Percentiles rank a stretch among this genome's conserved stretches.
Evolutionary conservation across 2,797 vertebrate genomes (phyloP).

Genomic region (Lacerta agilis): DNA sequence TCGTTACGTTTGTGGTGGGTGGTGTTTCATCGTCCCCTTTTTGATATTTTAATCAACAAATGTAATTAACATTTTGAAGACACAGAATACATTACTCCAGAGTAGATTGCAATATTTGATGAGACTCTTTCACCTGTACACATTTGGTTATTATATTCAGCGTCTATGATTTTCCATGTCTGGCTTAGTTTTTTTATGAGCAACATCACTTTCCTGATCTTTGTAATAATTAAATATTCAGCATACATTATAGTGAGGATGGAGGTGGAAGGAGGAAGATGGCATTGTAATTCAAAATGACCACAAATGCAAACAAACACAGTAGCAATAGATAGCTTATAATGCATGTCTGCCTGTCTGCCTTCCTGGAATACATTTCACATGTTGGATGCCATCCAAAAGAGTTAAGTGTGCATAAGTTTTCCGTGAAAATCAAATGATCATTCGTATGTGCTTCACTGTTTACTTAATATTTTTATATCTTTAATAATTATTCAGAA

Average conservation of each 20-base stretch:
- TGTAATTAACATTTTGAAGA: too few relatives aligned
- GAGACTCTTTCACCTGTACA: background rate
- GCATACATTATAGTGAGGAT: background rate
- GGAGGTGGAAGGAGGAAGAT: background rate
- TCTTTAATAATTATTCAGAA: background rate
- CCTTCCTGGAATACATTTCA: constrained; percentile 20
- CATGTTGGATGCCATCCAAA: background rate
- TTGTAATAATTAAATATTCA: constrained; percentile 17
- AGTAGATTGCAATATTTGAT: background rate
- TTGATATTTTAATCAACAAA: too few relatives aligned
- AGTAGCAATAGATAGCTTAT: background rate
- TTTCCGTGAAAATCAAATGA: background rate
- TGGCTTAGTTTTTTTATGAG: background rate
- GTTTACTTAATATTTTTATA: background rate
- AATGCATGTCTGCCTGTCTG: background rate
- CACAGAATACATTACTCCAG: background rate
- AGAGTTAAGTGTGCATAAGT: background rate
- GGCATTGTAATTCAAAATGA: constrained; percentile 10
- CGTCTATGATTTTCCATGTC: background rate
- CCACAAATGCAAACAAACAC: background rate
- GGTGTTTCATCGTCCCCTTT: too few relatives aligned
- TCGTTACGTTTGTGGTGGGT: too few relatives aligned
- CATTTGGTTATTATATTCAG: background rate
- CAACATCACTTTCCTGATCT: background rate
- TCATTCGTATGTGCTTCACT: background rate